phyloP scores from a whole-genome alignment of 2,797 vertebrate species.

The Gymnocypris eckloni region DNA sequence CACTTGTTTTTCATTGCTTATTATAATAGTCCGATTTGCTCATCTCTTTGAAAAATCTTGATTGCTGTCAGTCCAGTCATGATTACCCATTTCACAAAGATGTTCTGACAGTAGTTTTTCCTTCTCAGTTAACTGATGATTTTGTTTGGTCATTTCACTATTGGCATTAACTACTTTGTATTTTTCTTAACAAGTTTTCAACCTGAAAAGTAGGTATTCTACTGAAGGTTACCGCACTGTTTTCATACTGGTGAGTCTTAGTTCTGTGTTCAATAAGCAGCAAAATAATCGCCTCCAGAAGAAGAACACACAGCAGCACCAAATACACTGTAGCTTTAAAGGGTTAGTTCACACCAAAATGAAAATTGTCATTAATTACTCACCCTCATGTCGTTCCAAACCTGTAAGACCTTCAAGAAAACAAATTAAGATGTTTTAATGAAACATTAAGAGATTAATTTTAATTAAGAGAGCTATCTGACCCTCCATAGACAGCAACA shows the following conservation, averaged over 20 bases:
- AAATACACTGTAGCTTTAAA: not conserved
- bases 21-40: too few relatives aligned
- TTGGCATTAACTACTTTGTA: not conserved
- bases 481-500: too few relatives aligned
- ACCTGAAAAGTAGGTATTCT: too few relatives aligned
- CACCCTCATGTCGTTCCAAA: too few relatives aligned
- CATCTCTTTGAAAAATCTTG: too few relatives aligned
- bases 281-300: not conserved
- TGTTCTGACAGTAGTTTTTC: not conserved
- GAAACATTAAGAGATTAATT: too few relatives aligned
- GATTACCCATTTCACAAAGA: not conserved
- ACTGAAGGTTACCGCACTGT: not conserved
- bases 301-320: constrained; percentile 8
- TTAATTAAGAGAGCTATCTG: too few relatives aligned
- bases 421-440: too few relatives aligned
- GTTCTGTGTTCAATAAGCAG: not conserved
- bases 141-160: not conserved
- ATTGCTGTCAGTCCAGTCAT: too few relatives aligned
- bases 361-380: too few relatives aligned
- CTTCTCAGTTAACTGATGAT: not conserved
- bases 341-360: too few relatives aligned
- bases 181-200: fast-evolving
- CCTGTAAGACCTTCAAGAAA: too few relatives aligned
- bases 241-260: not conserved
- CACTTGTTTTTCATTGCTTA: constrained; percentile 8